phyloP scores from a whole-genome alignment of 1,140 invertebrate species.

The Apis cerana region DNA sequence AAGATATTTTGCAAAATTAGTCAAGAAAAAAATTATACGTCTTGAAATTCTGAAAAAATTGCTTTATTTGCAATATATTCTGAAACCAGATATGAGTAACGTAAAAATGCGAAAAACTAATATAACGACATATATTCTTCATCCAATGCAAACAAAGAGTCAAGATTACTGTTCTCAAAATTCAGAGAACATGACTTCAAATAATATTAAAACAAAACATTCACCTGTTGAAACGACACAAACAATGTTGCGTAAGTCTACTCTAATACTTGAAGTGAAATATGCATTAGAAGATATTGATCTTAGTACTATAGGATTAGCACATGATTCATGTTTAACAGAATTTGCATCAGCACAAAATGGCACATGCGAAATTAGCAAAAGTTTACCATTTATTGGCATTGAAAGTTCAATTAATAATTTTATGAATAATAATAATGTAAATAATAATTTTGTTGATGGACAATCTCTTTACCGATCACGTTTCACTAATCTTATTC shows the following conservation, averaged over 20 bases:
- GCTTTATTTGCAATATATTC: slow-evolving; percentile 84
- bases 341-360: slow-evolving; percentile 30
- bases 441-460: no score
- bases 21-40: slow-evolving; percentile 87
- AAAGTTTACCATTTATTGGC: slow-evolving; percentile 62
- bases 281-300: slow-evolving; percentile 65
- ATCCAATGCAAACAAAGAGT: slow-evolving; percentile 51
- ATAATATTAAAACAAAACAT: not conserved
- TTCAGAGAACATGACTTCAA: slow-evolving; percentile 18
- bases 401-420: not conserved
- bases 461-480: not conserved
- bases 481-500: not conserved
- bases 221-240: not conserved
- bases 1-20: slow-evolving; percentile 87
- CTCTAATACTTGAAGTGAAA: slow-evolving; percentile 72
- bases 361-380: slow-evolving; percentile 59
- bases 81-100: slow-evolving; percentile 74
- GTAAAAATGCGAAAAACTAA: slow-evolving; percentile 76
- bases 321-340: slow-evolving; percentile 40
- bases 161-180: slow-evolving; percentile 32
- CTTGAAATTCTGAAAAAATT: slow-evolving; percentile 87
- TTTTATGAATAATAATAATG: not conserved
- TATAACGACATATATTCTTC: slow-evolving; percentile 72
- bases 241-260: slow-evolving; percentile 68
- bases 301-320: slow-evolving; percentile 53